phyloP scores from a whole-genome alignment of 2,797 vertebrate species.

The Sebastes flavidus region DNA sequence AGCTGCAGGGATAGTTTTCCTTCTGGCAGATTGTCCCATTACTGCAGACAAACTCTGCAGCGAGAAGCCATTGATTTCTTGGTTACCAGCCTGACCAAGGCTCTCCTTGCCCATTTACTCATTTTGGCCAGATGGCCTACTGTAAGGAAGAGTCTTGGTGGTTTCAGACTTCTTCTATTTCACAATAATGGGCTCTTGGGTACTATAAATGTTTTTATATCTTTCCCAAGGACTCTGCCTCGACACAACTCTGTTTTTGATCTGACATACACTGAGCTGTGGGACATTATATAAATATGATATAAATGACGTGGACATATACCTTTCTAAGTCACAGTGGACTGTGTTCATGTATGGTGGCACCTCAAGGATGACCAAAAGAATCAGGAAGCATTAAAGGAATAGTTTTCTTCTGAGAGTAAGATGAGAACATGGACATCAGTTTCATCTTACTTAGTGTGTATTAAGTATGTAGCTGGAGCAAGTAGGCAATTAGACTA shows the following conservation, averaged over 20 bases:
- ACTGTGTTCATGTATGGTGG: not conserved
- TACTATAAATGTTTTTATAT: conserved; percentile 9
- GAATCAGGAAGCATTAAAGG: not conserved
- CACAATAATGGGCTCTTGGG: conserved; percentile 2
- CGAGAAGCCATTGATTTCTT: conserved; percentile 7
- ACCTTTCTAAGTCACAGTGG: not conserved
- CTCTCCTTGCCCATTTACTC: conserved; percentile 5
- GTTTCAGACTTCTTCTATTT: conserved; percentile 24
- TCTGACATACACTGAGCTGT: not conserved
- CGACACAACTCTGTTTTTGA: not conserved
- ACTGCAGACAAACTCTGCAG: conserved; percentile 10
- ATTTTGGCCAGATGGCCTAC: conserved; percentile 5
- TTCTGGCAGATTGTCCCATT: not conserved
- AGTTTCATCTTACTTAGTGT: not conserved
- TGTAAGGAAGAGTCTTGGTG: not conserved
- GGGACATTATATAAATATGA: not conserved
- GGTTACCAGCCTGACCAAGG: not conserved
- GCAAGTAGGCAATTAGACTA: no score
- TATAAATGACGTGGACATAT: not conserved
- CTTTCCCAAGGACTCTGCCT: not conserved
- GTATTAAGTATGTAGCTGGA: not conserved
- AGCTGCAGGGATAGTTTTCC: conserved; percentile 8
- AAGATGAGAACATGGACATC: not conserved
- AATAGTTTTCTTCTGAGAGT: no score
- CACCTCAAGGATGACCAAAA: not conserved